Evolutionary conservation across 92 coral and sea anemone species (phyloP), one percentile per base, ranked within the genome.

Genomic region (Desmophyllum pertusum): DNA sequence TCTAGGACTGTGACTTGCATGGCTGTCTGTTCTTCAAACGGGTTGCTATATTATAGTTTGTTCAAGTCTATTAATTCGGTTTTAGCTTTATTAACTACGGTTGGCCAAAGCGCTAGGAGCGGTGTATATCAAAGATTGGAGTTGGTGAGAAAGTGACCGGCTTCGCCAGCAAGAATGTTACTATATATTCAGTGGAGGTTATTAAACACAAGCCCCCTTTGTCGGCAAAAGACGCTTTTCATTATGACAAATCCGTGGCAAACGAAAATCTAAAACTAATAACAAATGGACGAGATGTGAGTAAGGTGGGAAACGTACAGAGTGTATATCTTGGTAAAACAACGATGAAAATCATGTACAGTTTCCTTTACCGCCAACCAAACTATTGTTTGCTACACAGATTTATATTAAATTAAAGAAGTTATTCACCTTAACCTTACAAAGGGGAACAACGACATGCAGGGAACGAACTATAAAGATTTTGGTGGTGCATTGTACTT

Each of bases 211-310:
- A 72, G 55, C 36, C 57, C 18, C 79, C 72, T 82, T 82, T 72
- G 86, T 82, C 86, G 86, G 86, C 86, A 82, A 82, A 39, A 59
- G 63, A 82, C 46, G 59, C 41, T 21, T 71, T 82, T 82, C 30
- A 52, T 81, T 81, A 27, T 81, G 57, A 29, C 85, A 81, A 71
- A 81, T 81, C 78, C 69, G 53, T 57, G 68, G 78, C 68, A 81
- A 71, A 27, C 68, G 85, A 52, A 79, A 53, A 38, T 31, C 41
- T 36, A 69, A 81, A 52, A 70, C 38, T 27, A 81, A 69, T 70
- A 70, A 82, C 39, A 72, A 72, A 62, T 30, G 48, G 43, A 8
- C 29, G 81, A 55, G n/a, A 73, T 43, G 30, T 55, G 9, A 82
- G 19, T 57, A 39, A 40, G 52, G 72, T 68, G 85, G 45, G 66